Percentiles rank a stretch among this genome's conserved stretches.
phyloP scores from a whole-genome alignment of 2,888 invertebrate species.

The Octonoba sinensis region DNA sequence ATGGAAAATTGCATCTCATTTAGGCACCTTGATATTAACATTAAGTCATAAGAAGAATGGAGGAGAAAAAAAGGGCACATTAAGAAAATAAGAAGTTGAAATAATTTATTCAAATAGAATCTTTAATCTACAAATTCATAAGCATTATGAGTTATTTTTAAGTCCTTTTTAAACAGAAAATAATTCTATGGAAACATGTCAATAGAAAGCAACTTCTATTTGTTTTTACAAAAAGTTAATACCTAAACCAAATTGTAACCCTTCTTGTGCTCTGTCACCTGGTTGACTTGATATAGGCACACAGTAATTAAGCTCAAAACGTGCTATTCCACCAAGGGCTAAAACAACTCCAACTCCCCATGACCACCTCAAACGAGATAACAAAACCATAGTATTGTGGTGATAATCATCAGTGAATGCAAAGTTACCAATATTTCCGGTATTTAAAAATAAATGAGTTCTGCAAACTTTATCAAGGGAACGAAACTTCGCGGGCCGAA shows the following conservation, averaged over 20 bases:
- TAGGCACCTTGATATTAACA: too few species aligned
- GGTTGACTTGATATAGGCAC: slow-evolving; percentile 79
- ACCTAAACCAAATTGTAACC: slow-evolving; percentile 88
- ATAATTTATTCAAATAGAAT: slow-evolving; percentile 1
- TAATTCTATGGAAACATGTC: not conserved
- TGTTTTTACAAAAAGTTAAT: slow-evolving; percentile 79
- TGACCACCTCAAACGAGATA: slow-evolving; percentile 76
- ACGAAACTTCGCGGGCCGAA: slow-evolving; percentile 82
- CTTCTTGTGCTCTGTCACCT: slow-evolving; percentile 78
- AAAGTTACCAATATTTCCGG: slow-evolving; percentile 82
- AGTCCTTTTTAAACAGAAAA: not conserved
- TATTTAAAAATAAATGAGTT: slow-evolving; percentile 89
- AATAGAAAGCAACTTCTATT: too few species aligned
- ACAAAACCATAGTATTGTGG: slow-evolving; percentile 69
- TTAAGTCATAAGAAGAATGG: too few species aligned
- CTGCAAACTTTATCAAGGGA: slow-evolving; percentile 87
- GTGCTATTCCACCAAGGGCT: slow-evolving; percentile 85
- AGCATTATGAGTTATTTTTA: not conserved
- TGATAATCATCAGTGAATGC: slow-evolving; percentile 68
- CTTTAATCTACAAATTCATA: not conserved
- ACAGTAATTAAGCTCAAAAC: slow-evolving; percentile 95
- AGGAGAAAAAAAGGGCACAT: not conserved
- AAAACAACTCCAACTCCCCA: slow-evolving; percentile 88
- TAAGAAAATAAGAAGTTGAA: not conserved
- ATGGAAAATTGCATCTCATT: too few species aligned